These are phyloP conservation scores for Lasioglossum villosulum DNA, from an alignment of 2,888 invertebrate genomes.

Conservation along the genomic window DNA sequence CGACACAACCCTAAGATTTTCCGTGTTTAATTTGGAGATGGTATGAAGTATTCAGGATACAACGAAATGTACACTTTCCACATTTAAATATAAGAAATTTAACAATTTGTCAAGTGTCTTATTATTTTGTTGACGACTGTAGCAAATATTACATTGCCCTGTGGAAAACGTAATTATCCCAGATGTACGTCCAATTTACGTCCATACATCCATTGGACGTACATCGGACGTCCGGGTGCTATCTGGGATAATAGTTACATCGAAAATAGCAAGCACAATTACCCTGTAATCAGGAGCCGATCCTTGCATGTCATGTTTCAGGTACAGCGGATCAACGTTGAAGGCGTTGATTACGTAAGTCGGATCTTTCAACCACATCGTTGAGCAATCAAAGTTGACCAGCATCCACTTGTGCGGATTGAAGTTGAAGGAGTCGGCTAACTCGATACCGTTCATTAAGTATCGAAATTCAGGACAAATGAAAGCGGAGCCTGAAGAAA, in stretches of 20 bases:
- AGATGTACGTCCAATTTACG: too few relatives aligned
- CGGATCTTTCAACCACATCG: slow-evolving; percentile 98
- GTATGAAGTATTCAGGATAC: too few relatives aligned
- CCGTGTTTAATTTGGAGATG: too few relatives aligned
- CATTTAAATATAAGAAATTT: too few relatives aligned
- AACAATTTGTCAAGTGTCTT: too few relatives aligned
- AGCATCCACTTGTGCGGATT: slow-evolving; percentile 99
- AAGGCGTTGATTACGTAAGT: slow-evolving; percentile 97
- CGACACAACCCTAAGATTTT: too few relatives aligned
- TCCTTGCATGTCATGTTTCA: slow-evolving; percentile 97
- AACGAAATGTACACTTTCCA: too few relatives aligned
- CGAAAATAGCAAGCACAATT: slow-evolving; percentile 47
- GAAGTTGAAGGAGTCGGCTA: slow-evolving; percentile 98
- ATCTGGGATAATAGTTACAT: background rate
- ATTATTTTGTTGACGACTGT: too few relatives aligned
- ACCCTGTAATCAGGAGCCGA: slow-evolving; percentile 95
- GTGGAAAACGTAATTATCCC: too few relatives aligned
- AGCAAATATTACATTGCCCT: too few relatives aligned
- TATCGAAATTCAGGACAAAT: slow-evolving; percentile 98
- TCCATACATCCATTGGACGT: too few relatives aligned
- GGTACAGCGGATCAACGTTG: slow-evolving; percentile 98
- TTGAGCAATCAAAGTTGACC: slow-evolving; percentile 99
- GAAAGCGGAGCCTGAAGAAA: slow-evolving; percentile 90
- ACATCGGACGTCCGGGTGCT: too few relatives aligned
- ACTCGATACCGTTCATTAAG: slow-evolving; percentile 94